Percentiles rank a stretch among this genome's conserved stretches.
Conservation (phyloP, 2,888 invertebrate species). For the Saturnia japonica region DNA sequence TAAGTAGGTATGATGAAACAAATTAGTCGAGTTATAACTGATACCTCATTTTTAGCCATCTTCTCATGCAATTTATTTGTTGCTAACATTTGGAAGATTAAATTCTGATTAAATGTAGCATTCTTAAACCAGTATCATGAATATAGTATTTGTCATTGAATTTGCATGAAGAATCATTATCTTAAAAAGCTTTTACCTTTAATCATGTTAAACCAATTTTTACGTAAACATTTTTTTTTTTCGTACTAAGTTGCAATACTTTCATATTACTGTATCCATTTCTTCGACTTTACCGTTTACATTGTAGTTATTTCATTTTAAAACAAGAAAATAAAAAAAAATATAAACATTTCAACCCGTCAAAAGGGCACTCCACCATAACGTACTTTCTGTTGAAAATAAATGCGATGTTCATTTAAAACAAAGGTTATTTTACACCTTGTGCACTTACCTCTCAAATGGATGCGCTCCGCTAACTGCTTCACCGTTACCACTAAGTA, state of each 20-base stretch:
- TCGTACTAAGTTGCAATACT: neutral
- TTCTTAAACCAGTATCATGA: neutral
- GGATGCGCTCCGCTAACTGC: slow-evolving; percentile 31
- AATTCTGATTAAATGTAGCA: neutral
- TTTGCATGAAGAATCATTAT: neutral
- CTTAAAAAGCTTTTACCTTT: neutral
- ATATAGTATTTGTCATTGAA: neutral
- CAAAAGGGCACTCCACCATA: neutral
- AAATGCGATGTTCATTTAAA: neutral
- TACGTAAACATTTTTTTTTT: neutral
- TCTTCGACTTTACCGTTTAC: neutral
- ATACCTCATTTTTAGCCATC: neutral
- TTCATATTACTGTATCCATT: neutral
- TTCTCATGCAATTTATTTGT: neutral
- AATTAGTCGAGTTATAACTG: neutral
- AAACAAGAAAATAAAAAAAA: neutral
- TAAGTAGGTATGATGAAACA: neutral
- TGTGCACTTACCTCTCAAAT: slow-evolving; percentile 28
- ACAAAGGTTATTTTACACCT: slow-evolving; percentile 8
- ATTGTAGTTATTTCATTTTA: neutral
- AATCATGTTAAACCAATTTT: neutral
- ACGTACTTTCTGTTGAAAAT: slow-evolving; percentile 1
- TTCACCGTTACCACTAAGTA: slow-evolving; percentile 44
- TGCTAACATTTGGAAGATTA: neutral
- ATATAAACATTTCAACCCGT: neutral